phyloP scores from a whole-genome alignment of 2,113 vertebrate species.

The Sinocyclocheilus anophthalmus region DNA sequence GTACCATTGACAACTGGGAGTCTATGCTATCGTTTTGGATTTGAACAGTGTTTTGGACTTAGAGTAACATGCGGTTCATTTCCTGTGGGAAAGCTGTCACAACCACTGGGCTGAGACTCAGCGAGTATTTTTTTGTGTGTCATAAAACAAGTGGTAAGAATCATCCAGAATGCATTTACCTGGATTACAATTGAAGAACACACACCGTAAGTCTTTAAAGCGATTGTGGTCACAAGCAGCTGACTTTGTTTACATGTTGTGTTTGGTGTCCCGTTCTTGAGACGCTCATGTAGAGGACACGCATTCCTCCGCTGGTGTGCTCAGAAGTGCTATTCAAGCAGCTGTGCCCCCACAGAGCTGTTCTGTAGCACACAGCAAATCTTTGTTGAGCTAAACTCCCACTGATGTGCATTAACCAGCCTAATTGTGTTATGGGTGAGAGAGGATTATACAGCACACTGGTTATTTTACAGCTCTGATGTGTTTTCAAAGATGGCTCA shows the following conservation, averaged over 20 bases:
- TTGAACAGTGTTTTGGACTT: conserved; percentile 14
- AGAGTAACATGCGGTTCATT: background rate
- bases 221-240: background rate
- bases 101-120: background rate
- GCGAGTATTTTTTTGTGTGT: background rate
- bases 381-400: conserved; percentile 61
- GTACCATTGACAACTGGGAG: background rate
- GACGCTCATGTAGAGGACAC: conserved; percentile 45
- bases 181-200: background rate
- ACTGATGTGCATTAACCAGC: conserved; percentile 45
- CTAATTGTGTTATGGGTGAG: conserved; percentile 48
- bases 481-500: background rate
- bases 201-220: background rate
- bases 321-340: conserved; percentile 51
- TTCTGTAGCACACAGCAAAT: conserved; percentile 61
- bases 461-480: background rate
- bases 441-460: conserved; percentile 35
- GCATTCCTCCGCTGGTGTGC: conserved; percentile 49
- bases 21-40: background rate
- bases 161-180: background rate
- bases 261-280: conserved; percentile 33
- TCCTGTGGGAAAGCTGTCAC: background rate
- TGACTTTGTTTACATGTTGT: conserved; percentile 35
- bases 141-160: background rate
- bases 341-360: conserved; percentile 49